Conservation (phyloP, 2,113 vertebrate genomes). For the Callopanchax toddi region DNA sequence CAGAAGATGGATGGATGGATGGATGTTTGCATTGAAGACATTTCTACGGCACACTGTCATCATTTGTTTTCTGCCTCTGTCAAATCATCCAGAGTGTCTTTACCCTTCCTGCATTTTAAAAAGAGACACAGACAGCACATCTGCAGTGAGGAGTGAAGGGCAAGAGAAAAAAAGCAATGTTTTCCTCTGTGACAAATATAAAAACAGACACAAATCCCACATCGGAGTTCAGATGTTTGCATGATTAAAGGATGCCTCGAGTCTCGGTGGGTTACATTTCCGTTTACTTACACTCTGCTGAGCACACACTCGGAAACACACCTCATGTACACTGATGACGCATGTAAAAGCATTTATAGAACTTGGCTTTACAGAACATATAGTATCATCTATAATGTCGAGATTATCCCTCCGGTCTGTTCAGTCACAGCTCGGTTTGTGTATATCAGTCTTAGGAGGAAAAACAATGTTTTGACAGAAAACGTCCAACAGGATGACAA, state of each 20-base stretch:
- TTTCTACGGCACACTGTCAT: neutral
- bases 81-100: neutral
- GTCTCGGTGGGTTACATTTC: slow-evolving; percentile 12
- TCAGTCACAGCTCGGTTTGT: neutral
- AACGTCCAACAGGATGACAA: too few species aligned
- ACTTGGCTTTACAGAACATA: neutral
- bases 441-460: neutral
- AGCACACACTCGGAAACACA: neutral
- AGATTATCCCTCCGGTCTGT: neutral
- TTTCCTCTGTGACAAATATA: slow-evolving; percentile 1
- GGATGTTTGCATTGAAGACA: neutral
- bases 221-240: neutral
- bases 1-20: too few species aligned
- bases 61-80: neutral
- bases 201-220: slow-evolving; percentile 1
- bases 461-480: neutral
- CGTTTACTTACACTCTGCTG: neutral
- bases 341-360: neutral
- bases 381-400: neutral
- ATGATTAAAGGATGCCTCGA: neutral
- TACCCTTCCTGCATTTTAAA: neutral
- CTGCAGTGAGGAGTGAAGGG: neutral
- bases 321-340: neutral
- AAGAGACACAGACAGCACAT: neutral
- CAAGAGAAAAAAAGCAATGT: neutral